Evolutionary conservation across 2,113 vertebrate species (phyloP).

Genomic region (Sterna hirundo): DNA sequence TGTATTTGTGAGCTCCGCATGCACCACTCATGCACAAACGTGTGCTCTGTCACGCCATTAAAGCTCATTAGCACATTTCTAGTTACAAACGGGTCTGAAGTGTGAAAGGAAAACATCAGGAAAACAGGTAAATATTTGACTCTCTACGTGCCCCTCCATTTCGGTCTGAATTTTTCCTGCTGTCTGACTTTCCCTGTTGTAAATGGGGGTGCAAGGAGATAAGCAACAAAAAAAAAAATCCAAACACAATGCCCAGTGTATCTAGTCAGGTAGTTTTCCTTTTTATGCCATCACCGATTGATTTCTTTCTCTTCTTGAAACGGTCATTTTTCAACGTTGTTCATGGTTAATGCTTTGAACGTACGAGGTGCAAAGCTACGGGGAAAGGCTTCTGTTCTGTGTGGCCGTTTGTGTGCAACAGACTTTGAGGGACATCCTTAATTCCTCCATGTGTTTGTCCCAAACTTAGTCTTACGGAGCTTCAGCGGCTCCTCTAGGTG

Average conservation of each 20-base stretch:
- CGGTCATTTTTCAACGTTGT: not conserved
- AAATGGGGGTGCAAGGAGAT: not conserved
- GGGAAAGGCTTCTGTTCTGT: not conserved
- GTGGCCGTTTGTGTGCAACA: too few relatives aligned
- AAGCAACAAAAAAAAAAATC: not conserved
- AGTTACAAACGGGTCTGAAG: not conserved
- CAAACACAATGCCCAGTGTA: not conserved
- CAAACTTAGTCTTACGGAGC: not conserved
- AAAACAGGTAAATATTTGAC: not conserved
- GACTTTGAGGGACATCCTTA: not conserved
- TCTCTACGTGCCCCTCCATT: fast-evolving
- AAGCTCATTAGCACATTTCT: not conserved
- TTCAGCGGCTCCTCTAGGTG: fast-evolving
- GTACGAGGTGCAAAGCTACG: not conserved
- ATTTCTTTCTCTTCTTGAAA: too few relatives aligned
- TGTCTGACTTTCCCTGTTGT: not conserved
- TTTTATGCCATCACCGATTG: not conserved
- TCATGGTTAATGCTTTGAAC: not conserved
- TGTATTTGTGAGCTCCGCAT: not conserved
- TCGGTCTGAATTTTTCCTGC: not conserved
- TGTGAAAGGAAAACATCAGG: not conserved
- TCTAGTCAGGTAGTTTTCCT: not conserved
- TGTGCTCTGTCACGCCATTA: not conserved
- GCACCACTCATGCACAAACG: fast-evolving
- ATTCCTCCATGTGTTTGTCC: not conserved